Evolutionary conservation across 2,888 invertebrate species (phyloP).

Genomic region (Sminthurinus aureus): DNA sequence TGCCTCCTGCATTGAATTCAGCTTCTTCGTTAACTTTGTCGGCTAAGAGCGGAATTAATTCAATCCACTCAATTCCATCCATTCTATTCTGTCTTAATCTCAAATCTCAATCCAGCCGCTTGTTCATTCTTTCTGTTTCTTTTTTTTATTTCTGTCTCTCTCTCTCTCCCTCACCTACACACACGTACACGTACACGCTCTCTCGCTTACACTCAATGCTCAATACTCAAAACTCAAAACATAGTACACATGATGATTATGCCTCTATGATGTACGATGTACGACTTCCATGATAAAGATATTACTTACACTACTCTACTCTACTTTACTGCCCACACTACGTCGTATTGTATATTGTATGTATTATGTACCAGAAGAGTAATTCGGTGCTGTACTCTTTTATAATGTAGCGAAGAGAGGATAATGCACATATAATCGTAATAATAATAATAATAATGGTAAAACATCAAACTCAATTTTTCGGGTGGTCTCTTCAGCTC

Average conservation of each 20-base stretch:
- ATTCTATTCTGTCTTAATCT: slow-evolving; percentile 36
- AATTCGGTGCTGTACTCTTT: background rate
- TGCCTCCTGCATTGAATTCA: slow-evolving; percentile 42
- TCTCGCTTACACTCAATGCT: slow-evolving; percentile 20
- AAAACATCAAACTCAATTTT: too few species aligned
- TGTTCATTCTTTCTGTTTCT: too few species aligned
- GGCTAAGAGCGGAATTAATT: slow-evolving; percentile 33
- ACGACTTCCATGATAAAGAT: slow-evolving; percentile 32
- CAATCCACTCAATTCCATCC: slow-evolving; percentile 36
- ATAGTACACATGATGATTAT: background rate
- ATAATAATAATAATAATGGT: too few species aligned
- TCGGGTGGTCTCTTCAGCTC: too few species aligned
- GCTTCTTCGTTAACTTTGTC: slow-evolving; percentile 45
- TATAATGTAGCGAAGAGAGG: too few species aligned
- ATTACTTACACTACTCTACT: slow-evolving; percentile 38
- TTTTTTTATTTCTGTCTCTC: too few species aligned
- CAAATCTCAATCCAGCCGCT: slow-evolving; percentile 39
- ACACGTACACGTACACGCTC: slow-evolving; percentile 11
- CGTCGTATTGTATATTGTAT: too few species aligned
- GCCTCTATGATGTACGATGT: too few species aligned
- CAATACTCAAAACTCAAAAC: slow-evolving; percentile 7
- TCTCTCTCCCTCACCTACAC: background rate
- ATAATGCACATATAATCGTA: too few species aligned
- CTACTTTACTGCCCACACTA: slow-evolving; percentile 24
- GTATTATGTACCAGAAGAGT: background rate